Percentiles rank a stretch among this genome's conserved stretches.
These are phyloP conservation scores for Andrena dorsata DNA, from an alignment of 2,888 invertebrate species.

Conservation along the genomic window DNA sequence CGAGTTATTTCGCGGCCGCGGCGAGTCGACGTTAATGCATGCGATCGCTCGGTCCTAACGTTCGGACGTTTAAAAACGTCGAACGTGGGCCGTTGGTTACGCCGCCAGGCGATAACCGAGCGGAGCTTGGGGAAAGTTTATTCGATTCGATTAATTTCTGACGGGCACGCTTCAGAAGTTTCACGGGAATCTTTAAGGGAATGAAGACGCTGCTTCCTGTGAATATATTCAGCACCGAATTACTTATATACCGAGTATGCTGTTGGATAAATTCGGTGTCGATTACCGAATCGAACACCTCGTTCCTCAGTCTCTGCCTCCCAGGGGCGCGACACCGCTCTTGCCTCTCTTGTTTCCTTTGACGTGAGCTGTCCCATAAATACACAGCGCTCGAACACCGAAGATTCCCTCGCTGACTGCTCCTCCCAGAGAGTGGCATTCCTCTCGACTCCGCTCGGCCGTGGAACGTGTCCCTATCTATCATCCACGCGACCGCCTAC, in stretches of 20 bases:
- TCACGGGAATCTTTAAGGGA: no score
- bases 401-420: slow-evolving; percentile 26
- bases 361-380: slow-evolving; percentile 69
- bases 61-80: background rate
- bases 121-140: background rate
- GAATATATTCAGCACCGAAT: no score
- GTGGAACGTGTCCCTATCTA: slow-evolving; percentile 43
- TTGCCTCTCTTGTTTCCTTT: slow-evolving; percentile 68
- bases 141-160: slow-evolving; percentile 7
- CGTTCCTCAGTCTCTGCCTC: slow-evolving; percentile 72
- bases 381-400: slow-evolving; percentile 66
- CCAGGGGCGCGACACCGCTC: slow-evolving; percentile 74
- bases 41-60: slow-evolving; percentile 41
- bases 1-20: slow-evolving; percentile 50
- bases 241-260: no score
- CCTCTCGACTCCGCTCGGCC: slow-evolving; percentile 45
- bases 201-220: no score
- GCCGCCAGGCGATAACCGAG: background rate
- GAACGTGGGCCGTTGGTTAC: background rate
- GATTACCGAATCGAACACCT: background rate
- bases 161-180: no score
- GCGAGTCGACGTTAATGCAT: slow-evolving; percentile 49
- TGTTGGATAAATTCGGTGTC: no score
- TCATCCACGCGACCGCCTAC: slow-evolving; percentile 46
- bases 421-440: slow-evolving; percentile 18